Conservation (phyloP, 2,113 vertebrate genomes). For the Phaethornis superciliosus region DNA sequence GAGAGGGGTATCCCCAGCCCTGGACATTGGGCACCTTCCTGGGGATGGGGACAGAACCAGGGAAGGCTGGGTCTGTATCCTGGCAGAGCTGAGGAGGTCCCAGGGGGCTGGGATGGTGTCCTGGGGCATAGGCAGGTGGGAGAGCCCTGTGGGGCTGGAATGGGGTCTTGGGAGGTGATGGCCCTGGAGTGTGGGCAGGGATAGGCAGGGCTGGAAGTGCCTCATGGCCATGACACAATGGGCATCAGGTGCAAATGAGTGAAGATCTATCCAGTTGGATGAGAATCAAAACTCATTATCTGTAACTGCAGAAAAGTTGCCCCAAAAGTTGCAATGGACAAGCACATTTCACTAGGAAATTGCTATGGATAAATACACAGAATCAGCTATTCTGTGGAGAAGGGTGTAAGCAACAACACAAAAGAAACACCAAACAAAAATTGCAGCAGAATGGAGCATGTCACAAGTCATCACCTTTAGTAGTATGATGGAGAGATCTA, state of each 20-base stretch:
- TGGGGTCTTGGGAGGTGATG: background rate
- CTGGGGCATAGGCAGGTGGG: background rate
- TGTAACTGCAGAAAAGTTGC: background rate
- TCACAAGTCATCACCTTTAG: background rate
- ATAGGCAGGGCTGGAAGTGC: fast-evolving
- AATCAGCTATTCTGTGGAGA: background rate
- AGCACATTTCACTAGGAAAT: background rate
- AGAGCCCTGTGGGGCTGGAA: background rate
- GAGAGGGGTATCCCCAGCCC: background rate
- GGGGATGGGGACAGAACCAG: background rate
- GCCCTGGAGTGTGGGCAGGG: no score
- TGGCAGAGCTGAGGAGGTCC: background rate
- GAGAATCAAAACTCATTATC: background rate
- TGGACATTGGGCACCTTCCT: fast-evolving
- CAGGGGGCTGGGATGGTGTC: fast-evolving
- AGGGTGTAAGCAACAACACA: background rate
- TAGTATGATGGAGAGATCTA: background rate
- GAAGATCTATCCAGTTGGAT: background rate
- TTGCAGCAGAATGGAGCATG: background rate
- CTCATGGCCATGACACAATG: fast-evolving
- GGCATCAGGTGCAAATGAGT: background rate
- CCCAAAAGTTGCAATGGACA: background rate
- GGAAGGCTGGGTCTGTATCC: background rate
- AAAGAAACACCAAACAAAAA: background rate
- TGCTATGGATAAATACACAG: background rate